Conservation (phyloP, 2,797 vertebrate genomes). For the Catharus ustulatus region DNA sequence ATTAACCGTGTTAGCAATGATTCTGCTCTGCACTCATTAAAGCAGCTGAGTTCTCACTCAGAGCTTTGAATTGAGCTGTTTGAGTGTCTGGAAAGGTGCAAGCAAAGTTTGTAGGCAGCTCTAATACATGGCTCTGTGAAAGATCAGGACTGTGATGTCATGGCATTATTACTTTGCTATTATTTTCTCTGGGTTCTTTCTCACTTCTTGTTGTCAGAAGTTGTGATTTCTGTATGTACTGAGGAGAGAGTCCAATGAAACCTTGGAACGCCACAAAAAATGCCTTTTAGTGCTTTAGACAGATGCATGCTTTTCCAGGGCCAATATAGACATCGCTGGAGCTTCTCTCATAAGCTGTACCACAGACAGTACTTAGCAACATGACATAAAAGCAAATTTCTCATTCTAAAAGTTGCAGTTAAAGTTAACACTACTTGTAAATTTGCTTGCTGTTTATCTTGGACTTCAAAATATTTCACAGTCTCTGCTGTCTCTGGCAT, state of each 20-base stretch:
- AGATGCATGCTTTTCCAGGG: neutral
- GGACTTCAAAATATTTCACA: neutral
- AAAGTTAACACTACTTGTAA: neutral
- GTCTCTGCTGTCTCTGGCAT: neutral
- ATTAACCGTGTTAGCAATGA: neutral
- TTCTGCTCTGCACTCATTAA: neutral
- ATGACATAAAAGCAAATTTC: neutral
- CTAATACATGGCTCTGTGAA: neutral
- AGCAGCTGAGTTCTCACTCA: neutral
- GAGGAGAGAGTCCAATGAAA: neutral
- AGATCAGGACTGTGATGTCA: neutral
- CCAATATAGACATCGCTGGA: neutral
- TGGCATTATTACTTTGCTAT: neutral
- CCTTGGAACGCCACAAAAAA: neutral
- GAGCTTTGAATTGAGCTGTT: neutral
- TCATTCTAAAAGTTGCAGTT: neutral
- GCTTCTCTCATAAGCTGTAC: neutral
- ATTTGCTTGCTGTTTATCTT: neutral
- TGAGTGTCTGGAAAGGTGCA: neutral
- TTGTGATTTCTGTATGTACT: neutral
- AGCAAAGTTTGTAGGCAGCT: neutral
- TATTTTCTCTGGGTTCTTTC: constrained; percentile 10
- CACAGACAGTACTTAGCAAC: neutral
- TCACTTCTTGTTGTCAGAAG: neutral
- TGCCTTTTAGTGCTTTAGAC: neutral